Evolutionary conservation across 2,888 invertebrate genomes (phyloP), one percentile per base, ranked within the genome.

Genomic region (Apodemia zela): DNA sequence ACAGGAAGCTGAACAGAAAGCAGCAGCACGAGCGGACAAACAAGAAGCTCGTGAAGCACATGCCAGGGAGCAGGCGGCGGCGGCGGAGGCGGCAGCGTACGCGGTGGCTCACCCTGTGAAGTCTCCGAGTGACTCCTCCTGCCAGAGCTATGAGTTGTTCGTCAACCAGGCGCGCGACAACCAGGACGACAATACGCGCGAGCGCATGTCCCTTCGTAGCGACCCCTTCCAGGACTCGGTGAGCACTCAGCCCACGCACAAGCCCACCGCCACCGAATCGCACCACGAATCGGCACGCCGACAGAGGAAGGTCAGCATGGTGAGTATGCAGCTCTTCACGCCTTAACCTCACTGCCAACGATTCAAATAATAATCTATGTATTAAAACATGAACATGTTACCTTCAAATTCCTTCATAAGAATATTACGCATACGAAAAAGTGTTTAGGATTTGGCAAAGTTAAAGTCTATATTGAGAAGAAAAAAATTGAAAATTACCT

Each of bases 91-190:
- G 45, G 94, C 94, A 54, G 93, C 93, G 29, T 92, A 93, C 78
- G 89, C 86, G n/a, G 92, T 86, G 65, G 93, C 93, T 51, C 95
- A 93, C 64, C 93, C 95, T 69, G 96, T 96, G 71, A 97, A 98
- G 87, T 97, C 98, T 64, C 97, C 98, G 60, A 98, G 98, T 70
- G 97, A 96, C 85, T 96, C 95, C 86, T 98, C 98, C 68, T 97
- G 97, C 85, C 96, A 96, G 84, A 97, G 97, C 87, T 97, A 97
- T 93, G 98, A 98, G 90, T 93, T 97, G 74, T 98, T 97, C 90
- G 96, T 97, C 73, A 96, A 96, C 78, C 97, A 97, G 84, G 97
- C 97, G 79, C 96, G 96, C 77, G 96, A 96, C 77, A 95, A 96
- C 87, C 95, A 95, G 80, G 97, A 97, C 85, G 97, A 97, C 94